Evolutionary conservation across 1,140 invertebrate genomes (phyloP).

Genomic region (Laupala kohalensis): DNA sequence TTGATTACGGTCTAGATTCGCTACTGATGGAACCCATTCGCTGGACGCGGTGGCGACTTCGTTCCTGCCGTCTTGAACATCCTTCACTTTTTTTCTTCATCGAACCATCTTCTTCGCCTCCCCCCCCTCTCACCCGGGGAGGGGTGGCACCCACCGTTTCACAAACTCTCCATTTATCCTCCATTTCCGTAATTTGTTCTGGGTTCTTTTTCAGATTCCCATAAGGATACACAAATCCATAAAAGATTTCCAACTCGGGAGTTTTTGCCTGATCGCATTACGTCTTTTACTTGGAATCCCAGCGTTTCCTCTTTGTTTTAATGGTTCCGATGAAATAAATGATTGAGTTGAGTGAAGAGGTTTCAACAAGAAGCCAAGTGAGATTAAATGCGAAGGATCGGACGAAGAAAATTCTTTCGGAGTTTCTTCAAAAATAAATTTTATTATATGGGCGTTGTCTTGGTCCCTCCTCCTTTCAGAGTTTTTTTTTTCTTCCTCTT

Average conservation of each 20-base stretch:
- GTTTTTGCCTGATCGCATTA: conserved; percentile 7
- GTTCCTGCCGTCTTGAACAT: not conserved
- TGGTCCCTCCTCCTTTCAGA: not conserved
- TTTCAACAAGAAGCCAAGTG: not conserved
- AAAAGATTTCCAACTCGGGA: conserved; percentile 6
- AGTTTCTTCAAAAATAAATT: not conserved
- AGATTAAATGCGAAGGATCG: conserved; percentile 3
- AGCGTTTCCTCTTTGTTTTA: not conserved
- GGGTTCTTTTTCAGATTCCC: not conserved
- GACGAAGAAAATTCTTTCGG: not conserved
- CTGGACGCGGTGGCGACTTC: not conserved
- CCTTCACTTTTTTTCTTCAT: not conserved
- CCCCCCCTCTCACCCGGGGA: no score
- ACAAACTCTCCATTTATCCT: conserved; percentile 11
- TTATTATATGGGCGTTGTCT: not conserved
- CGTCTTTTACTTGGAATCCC: not conserved
- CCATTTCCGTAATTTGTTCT: conserved; percentile 8
- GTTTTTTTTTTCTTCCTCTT: not conserved
- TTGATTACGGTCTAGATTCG: no score
- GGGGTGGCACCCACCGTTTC: no score
- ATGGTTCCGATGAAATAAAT: not conserved
- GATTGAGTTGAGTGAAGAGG: not conserved
- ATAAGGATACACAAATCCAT: conserved; percentile 4
- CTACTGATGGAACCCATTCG: no score
- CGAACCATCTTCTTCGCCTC: not conserved